Evolutionary conservation across 2,113 vertebrate genomes (phyloP).

Genomic region (Ornithorhynchus anatinus): DNA sequence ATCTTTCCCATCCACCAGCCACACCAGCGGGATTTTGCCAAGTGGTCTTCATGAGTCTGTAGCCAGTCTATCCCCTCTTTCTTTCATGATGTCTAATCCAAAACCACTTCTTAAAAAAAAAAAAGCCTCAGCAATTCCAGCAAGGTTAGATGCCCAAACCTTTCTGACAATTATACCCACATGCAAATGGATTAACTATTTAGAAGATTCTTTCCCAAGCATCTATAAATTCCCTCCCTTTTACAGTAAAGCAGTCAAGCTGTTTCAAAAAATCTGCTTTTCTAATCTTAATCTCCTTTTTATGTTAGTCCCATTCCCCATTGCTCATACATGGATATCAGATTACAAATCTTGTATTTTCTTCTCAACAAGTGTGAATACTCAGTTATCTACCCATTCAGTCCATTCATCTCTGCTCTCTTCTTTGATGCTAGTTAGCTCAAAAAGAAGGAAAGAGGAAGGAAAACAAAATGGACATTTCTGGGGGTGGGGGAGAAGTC

Average conservation of each 20-base stretch:
- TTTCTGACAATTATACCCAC: background rate
- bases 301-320: background rate
- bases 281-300: constrained; percentile 7
- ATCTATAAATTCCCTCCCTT: background rate
- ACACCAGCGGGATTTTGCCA: no score
- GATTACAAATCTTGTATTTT: constrained; percentile 6
- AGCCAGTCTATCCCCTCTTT: no score
- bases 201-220: background rate
- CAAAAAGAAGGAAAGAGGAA: background rate
- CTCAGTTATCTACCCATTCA: constrained; percentile 7
- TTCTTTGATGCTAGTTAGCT: background rate
- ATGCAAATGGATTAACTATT: background rate
- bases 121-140: background rate
- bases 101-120: no score
- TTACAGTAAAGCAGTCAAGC: constrained; percentile 6
- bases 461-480: no score
- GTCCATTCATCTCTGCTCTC: background rate
- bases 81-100: no score
- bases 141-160: background rate
- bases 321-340: background rate
- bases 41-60: no score
- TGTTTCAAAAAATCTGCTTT: background rate
- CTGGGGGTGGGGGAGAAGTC: no score
- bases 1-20: no score
- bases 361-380: background rate